Conservation (phyloP, 1,140 invertebrate genomes). For the Ericerus pela region DNA sequence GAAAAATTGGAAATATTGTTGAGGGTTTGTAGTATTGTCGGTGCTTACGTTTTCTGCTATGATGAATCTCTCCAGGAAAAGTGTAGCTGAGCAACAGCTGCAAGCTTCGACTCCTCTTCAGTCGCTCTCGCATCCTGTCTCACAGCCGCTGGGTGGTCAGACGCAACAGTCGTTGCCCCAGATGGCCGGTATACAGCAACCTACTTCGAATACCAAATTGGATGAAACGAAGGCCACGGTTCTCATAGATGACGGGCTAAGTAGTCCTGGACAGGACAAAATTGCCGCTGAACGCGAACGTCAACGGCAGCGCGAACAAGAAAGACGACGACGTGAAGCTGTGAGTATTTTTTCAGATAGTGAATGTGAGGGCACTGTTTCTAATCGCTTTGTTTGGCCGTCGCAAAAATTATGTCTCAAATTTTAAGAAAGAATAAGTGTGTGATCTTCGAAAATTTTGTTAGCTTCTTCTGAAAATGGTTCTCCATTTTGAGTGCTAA, state of each 20-base stretch:
- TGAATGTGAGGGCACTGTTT: no score
- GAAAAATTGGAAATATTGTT: neutral
- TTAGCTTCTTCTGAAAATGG: neutral
- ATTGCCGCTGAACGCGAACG: constrained; percentile 59
- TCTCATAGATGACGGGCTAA: constrained; percentile 30
- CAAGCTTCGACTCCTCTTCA: constrained; percentile 38
- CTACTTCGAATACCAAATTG: constrained; percentile 32
- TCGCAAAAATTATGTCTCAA: no score
- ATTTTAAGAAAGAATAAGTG: no score
- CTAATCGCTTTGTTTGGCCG: no score
- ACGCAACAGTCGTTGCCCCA: neutral
- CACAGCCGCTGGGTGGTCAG: constrained; percentile 42
- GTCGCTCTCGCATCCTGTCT: constrained; percentile 33
- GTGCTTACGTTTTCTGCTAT: constrained; percentile 12
- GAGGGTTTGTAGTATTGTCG: neutral
- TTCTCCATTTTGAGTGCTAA: neutral
- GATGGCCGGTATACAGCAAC: neutral
- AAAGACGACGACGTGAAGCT: constrained; percentile 74
- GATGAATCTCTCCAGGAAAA: constrained; percentile 34
- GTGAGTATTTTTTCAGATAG: no score
- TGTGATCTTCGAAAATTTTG: no score
- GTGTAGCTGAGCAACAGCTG: constrained; percentile 35
- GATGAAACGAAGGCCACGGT: constrained; percentile 41
- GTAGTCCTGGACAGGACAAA: constrained; percentile 45
- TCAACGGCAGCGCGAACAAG: constrained; percentile 64